Base-by-base conservation (phyloP, 2,888 invertebrate species). In the Helicoverpa assulta region DNA sequence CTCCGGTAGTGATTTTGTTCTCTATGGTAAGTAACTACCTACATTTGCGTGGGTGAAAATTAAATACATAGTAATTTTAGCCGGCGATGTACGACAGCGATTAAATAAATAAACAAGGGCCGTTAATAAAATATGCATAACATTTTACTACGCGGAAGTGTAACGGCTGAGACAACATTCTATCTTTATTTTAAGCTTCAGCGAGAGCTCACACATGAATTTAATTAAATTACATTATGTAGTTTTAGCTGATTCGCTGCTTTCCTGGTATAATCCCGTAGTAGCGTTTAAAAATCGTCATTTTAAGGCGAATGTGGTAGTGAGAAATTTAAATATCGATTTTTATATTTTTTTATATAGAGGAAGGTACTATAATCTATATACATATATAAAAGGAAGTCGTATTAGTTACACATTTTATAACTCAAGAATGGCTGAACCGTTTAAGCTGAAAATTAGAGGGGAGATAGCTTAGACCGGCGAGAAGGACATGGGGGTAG, bases 71-170 rank as follows among this genome's bases (percentile, higher is more conserved):
- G 59, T 56, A 70, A 52, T 59, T 62, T 70, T 57, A 70, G 33
- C 47, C 47, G 3, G n/a, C 40, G 54, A 56, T 63, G 55, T 63
- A 70, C 76, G 59, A 76, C 63, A 63, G 70, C n/a, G 37, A 63
- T 60, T 52, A 68, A 54, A 63, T 56, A 76, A 76, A 74, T 70
- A 74, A 70, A 68, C 69, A 70, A 76, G 52, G 5, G 37, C 19
- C 43, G 47, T 70, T 73, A 56, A n/a, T 76, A 70, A 59, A 70
- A 63, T 18, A 59, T 70, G 21, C 52, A n/a, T 47, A 63, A 63
- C 26, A 37, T 69, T 70, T 72, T 53, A 53, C 47, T 60, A 63
- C 63, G 29, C 47, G 70, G 59, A 70, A 70, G 71, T 55, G 8
- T n/a, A 40, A n/a, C 60, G 52, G 50, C 37, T 63, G 61, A 59